These are phyloP conservation scores for Trichonephila clavata DNA, from an alignment of 1,140 invertebrate species.

Conservation along the genomic window DNA sequence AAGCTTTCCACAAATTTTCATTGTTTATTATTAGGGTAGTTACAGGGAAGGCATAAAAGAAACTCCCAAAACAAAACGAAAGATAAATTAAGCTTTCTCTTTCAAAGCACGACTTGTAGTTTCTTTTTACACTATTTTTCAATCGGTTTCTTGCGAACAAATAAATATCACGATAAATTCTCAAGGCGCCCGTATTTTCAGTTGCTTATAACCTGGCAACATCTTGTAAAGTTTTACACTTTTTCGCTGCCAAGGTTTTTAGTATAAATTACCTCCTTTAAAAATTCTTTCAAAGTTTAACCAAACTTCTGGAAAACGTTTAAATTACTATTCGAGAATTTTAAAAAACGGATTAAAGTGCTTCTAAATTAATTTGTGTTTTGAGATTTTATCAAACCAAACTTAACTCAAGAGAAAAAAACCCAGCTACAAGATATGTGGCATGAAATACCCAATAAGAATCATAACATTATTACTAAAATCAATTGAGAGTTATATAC, in stretches of 20 bases:
- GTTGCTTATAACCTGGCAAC: neutral
- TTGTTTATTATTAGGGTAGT: neutral
- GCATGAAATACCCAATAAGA: too few species aligned
- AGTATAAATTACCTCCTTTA: neutral
- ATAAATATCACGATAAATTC: conserved; percentile 7
- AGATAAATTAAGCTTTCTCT: conserved; percentile 30
- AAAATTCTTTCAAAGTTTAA: neutral
- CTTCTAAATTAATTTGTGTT: too few species aligned
- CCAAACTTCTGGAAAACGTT: neutral
- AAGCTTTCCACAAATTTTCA: neutral
- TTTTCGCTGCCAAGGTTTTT: neutral
- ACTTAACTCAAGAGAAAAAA: too few species aligned
- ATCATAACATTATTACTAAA: too few species aligned
- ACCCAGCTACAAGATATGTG: too few species aligned
- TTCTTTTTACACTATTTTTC: neutral
- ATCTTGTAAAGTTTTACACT: neutral
- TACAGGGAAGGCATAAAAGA: neutral
- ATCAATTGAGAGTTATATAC: too few species aligned
- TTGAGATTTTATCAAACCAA: too few species aligned
- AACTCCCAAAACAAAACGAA: neutral
- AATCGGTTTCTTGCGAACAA: neutral
- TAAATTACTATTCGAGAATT: too few species aligned
- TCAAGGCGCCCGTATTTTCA: neutral
- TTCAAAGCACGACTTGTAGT: neutral
- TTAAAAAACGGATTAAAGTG: too few species aligned